A percentile compares a stretch with the other conserved stretches of the same genome.
phyloP scores from a whole-genome alignment of 64 coral and sea anemone genomes.

The Stylophora pistillata region DNA sequence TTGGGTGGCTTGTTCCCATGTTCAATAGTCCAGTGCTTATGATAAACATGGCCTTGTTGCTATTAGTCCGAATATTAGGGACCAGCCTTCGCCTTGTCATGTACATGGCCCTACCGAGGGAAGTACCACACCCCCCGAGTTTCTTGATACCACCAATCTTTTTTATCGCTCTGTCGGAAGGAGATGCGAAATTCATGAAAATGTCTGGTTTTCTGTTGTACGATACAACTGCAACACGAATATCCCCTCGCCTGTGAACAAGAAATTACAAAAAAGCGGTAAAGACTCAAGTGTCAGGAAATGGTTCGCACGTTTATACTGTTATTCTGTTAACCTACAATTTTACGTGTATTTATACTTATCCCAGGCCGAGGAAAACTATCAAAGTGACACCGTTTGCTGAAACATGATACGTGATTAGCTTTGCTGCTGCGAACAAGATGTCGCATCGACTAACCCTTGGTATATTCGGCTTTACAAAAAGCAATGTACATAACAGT shows the following conservation, averaged over 20 bases:
- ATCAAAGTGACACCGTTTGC: too few relatives aligned
- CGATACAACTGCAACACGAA: slow-evolving; percentile 35
- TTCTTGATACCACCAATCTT: slow-evolving; percentile 56
- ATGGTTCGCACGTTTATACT: too few relatives aligned
- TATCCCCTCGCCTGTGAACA: slow-evolving; percentile 40
- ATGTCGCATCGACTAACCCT: too few relatives aligned
- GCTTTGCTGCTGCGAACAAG: too few relatives aligned
- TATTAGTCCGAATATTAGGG: slow-evolving; percentile 20
- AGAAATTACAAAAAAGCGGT: neutral
- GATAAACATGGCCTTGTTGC: slow-evolving; percentile 65
- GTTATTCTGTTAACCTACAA: too few relatives aligned
- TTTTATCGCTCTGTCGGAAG: slow-evolving; percentile 42
- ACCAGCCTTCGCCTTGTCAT: slow-evolving; percentile 15
- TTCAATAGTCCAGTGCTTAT: slow-evolving; percentile 44
- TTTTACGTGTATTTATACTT: too few relatives aligned
- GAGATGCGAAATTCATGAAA: slow-evolving; percentile 34
- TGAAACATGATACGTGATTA: too few relatives aligned
- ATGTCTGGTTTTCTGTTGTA: slow-evolving; percentile 35
- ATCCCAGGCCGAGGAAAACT: too few relatives aligned
- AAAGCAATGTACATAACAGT: too few relatives aligned
- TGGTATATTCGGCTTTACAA: too few relatives aligned
- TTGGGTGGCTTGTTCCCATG: slow-evolving; percentile 57
- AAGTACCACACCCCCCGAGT: slow-evolving; percentile 47
- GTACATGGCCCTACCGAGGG: slow-evolving; percentile 47
- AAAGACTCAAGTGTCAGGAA: neutral